Evolutionary conservation across 1,140 invertebrate genomes (phyloP).

Genomic region (Drosophila equinoxialis): DNA sequence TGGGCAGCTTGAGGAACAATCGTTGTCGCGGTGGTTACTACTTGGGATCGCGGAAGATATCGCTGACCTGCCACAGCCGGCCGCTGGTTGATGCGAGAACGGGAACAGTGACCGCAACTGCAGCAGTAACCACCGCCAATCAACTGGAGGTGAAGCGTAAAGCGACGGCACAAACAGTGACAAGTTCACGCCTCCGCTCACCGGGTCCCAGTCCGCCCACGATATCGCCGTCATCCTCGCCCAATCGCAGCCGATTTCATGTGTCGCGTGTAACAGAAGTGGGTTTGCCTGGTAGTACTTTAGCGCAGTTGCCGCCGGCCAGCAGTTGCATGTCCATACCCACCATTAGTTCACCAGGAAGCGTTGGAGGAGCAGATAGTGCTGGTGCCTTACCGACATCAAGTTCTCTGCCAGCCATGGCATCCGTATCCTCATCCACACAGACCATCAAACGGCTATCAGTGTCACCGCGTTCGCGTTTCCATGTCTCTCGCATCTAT

Average conservation of each 20-base stretch:
- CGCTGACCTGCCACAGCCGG: slow-evolving; percentile 84
- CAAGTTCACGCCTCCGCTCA: slow-evolving; percentile 85
- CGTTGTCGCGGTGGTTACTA: slow-evolving; percentile 83
- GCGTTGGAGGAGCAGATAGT: slow-evolving; percentile 48
- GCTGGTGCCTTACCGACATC: slow-evolving; percentile 66
- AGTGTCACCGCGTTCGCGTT: slow-evolving; percentile 74
- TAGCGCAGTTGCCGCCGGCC: slow-evolving; percentile 59
- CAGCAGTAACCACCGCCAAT: slow-evolving; percentile 63
- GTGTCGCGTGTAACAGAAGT: slow-evolving; percentile 85
- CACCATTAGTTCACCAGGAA: slow-evolving; percentile 48
- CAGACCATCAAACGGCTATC: slow-evolving; percentile 74
- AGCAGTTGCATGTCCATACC: slow-evolving; percentile 78
- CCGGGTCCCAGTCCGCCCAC: slow-evolving; percentile 88
- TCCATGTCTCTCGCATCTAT: slow-evolving; percentile 76
- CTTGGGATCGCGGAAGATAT: slow-evolving; percentile 86
- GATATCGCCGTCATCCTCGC: slow-evolving; percentile 88
- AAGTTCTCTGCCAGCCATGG: slow-evolving; percentile 77
- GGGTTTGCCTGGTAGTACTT: not conserved
- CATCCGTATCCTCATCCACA: slow-evolving; percentile 72
- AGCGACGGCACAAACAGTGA: slow-evolving; percentile 39
- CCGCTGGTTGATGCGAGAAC: slow-evolving; percentile 67
- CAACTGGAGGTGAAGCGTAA: slow-evolving; percentile 84
- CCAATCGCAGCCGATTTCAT: slow-evolving; percentile 86
- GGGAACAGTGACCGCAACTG: slow-evolving; percentile 65
- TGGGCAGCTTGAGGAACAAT: slow-evolving; percentile 62